Evolutionary conservation across 2,888 invertebrate species (phyloP).

Genomic region (Pogonocherus hispidulus): DNA sequence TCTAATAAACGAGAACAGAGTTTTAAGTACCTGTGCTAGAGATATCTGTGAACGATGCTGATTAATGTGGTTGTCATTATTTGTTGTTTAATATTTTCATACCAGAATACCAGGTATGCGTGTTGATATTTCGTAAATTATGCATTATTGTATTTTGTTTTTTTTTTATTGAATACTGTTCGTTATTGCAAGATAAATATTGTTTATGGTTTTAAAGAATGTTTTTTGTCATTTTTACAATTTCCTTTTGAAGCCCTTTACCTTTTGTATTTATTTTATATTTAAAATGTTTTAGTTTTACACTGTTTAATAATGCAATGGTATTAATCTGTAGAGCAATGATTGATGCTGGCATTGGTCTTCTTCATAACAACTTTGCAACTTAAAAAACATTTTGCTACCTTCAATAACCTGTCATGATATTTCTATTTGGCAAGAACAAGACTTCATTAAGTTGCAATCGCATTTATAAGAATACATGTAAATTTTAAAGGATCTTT

Average conservation of each 20-base stretch:
- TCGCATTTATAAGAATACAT: not conserved
- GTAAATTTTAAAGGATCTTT: not conserved
- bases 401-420: not conserved
- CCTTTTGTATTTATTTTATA: slow-evolving; percentile 37
- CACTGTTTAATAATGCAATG: slow-evolving; percentile 26
- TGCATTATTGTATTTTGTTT: slow-evolving; percentile 32
- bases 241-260: slow-evolving; percentile 15
- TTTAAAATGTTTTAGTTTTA: slow-evolving; percentile 30
- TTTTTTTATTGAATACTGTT: slow-evolving; percentile 36
- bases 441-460: not conserved
- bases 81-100: slow-evolving; percentile 33
- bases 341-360: not conserved
- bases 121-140: slow-evolving; percentile 36
- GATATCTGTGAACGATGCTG: slow-evolving; percentile 27
- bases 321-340: slow-evolving; percentile 20
- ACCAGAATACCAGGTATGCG: slow-evolving; percentile 34
- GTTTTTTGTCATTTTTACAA: slow-evolving; percentile 34
- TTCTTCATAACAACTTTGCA: too few relatives aligned
- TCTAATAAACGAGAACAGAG: slow-evolving; percentile 13
- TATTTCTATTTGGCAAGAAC: not conserved
- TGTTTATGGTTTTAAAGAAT: slow-evolving; percentile 29
- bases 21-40: slow-evolving; percentile 20
- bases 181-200: slow-evolving; percentile 29
- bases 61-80: slow-evolving; percentile 32
- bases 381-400: not conserved